A percentile compares a stretch with the other conserved stretches of the same genome.
Conservation (phyloP, 1,140 invertebrate genomes). For the Ectropis grisescens region DNA sequence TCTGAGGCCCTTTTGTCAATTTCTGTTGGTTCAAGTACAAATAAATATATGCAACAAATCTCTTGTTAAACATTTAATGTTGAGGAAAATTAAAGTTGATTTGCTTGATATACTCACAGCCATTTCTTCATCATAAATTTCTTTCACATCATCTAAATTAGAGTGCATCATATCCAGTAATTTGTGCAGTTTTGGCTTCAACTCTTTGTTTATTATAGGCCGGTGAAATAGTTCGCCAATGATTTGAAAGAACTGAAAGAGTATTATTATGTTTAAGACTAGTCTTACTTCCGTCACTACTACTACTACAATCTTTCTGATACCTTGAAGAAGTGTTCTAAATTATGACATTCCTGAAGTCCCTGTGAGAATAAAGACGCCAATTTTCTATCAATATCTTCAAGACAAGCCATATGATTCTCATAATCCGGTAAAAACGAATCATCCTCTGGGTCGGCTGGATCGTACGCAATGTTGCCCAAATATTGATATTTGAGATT, state of each 20-base stretch:
- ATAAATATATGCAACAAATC: slow-evolving; percentile 2
- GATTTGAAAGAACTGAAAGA: slow-evolving; percentile 79
- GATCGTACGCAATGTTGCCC: slow-evolving; percentile 73
- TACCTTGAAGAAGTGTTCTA: slow-evolving; percentile 74
- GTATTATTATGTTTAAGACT: no score
- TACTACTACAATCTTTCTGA: no score
- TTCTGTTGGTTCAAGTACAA: slow-evolving; percentile 33
- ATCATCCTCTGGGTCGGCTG: slow-evolving; percentile 74
- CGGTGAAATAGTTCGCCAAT: slow-evolving; percentile 80
- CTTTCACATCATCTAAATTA: slow-evolving; percentile 76
- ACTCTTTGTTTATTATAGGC: slow-evolving; percentile 76
- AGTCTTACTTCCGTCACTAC: no score
- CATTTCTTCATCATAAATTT: slow-evolving; percentile 67
- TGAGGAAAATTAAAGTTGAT: no score
- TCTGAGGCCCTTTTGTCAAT: slow-evolving; percentile 44
- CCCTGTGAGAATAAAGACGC: slow-evolving; percentile 82
- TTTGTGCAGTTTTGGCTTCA: slow-evolving; percentile 47
- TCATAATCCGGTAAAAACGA: slow-evolving; percentile 75
- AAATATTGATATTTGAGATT: slow-evolving; percentile 78
- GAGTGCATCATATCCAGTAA: slow-evolving; percentile 70
- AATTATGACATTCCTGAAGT: slow-evolving; percentile 82
- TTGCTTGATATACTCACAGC: no score
- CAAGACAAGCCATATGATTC: slow-evolving; percentile 68
- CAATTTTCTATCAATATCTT: slow-evolving; percentile 81
- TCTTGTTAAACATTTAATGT: no score